Conservation (phyloP, 2,797 vertebrate genomes). For the Pogonophryne albipinna region DNA sequence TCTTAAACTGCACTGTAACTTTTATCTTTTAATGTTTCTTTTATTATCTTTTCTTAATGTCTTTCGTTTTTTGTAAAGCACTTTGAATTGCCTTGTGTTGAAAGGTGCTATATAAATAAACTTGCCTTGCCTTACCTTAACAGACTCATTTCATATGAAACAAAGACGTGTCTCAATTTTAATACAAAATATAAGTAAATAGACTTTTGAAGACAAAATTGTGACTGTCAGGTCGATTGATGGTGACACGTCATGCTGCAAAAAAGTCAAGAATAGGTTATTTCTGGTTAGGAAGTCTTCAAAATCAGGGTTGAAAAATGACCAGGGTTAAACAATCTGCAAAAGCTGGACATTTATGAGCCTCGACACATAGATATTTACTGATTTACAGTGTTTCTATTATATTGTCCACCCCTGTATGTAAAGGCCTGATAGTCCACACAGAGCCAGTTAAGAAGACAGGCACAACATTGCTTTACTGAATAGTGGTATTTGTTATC, state of each 20-base stretch:
- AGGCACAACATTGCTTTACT: slow-evolving; percentile 71
- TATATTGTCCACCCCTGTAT: background rate
- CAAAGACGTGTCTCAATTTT: background rate
- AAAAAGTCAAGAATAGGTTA: background rate
- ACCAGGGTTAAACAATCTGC: background rate
- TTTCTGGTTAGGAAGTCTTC: background rate
- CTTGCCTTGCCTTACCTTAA: too few relatives aligned
- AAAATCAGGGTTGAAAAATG: background rate
- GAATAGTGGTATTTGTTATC: slow-evolving; percentile 72
- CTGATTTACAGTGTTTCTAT: background rate
- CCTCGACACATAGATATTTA: background rate
- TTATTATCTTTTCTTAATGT: too few relatives aligned
- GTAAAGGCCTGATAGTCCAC: background rate
- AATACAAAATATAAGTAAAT: background rate
- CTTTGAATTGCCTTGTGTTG: too few relatives aligned
- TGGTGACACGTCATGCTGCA: background rate
- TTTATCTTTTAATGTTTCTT: too few relatives aligned
- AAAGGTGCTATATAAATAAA: too few relatives aligned
- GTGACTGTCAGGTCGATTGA: background rate
- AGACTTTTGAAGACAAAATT: background rate
- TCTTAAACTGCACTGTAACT: too few relatives aligned
- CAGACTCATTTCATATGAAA: background rate
- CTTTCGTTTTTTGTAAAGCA: too few relatives aligned
- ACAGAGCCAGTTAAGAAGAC: slow-evolving; percentile 44
- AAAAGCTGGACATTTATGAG: background rate